A percentile compares a stretch with the other conserved stretches of the same genome.
These are phyloP conservation scores for Schizopygopsis pylzovi DNA, from an alignment of 2,797 vertebrate species.

Conservation along the genomic window DNA sequence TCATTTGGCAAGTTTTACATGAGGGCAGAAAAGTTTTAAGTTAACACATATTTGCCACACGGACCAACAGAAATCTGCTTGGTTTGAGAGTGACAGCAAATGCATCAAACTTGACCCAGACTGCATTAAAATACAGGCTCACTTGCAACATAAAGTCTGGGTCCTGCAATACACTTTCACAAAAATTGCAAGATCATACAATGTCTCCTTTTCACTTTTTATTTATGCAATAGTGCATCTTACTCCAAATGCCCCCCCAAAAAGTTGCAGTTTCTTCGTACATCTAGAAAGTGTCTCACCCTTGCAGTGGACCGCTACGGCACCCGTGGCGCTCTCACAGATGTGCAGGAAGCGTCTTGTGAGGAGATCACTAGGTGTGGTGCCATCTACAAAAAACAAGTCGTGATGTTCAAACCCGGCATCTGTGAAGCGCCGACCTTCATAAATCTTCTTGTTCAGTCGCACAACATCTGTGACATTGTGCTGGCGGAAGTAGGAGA, in stretches of 20 bases:
- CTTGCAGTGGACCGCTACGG: slow-evolving; percentile 88
- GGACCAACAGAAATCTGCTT: background rate
- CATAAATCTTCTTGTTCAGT: slow-evolving; percentile 88
- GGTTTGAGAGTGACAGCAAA: background rate
- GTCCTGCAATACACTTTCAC: background rate
- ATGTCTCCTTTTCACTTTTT: background rate
- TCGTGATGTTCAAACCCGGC: slow-evolving; percentile 87
- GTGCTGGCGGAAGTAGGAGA: slow-evolving; percentile 88
- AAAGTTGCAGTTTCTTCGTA: background rate
- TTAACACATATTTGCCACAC: background rate
- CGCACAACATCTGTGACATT: slow-evolving; percentile 81
- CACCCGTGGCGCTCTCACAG: slow-evolving; percentile 82
- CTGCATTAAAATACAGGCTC: background rate
- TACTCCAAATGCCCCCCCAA: background rate
- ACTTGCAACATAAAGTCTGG: background rate
- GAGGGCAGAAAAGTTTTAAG: no score
- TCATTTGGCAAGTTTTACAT: no score
- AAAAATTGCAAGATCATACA: background rate
- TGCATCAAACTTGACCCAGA: no score
- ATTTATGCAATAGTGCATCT: background rate
- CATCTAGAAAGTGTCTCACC: slow-evolving; percentile 66
- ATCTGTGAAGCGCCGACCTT: slow-evolving; percentile 84
- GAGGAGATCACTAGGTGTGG: slow-evolving; percentile 85
- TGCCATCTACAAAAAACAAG: slow-evolving; percentile 87
- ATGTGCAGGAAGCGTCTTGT: slow-evolving; percentile 84